Percentiles rank a stretch among this genome's conserved stretches.
phyloP scores from a whole-genome alignment of 2,113 vertebrate species.

The Motacilla alba region DNA sequence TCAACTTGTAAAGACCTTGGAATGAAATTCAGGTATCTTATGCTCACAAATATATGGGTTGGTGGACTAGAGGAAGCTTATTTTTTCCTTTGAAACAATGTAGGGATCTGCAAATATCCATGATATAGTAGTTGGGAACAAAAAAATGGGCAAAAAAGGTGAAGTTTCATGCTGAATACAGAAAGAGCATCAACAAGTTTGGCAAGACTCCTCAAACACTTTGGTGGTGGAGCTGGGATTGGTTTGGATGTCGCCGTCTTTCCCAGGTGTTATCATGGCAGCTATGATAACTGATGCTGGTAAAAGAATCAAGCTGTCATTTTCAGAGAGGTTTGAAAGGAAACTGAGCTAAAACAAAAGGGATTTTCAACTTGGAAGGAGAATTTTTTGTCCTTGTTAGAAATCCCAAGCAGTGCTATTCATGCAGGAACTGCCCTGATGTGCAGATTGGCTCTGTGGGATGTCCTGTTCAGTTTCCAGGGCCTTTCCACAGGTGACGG shows the following conservation, averaged over 20 bases:
- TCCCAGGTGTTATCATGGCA: background rate
- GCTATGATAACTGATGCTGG: background rate
- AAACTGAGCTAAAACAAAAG: background rate
- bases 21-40: background rate
- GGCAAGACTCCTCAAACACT: background rate
- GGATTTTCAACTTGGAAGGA: background rate
- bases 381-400: background rate
- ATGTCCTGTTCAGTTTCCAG: background rate
- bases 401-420: background rate
- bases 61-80: background rate
- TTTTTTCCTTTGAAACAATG: background rate
- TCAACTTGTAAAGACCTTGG: background rate
- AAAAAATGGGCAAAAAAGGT: background rate
- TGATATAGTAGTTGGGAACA: accelerated
- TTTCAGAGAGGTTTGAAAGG: background rate
- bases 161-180: background rate
- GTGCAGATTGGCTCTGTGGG: background rate
- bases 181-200: background rate
- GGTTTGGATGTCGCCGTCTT: background rate
- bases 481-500: background rate
- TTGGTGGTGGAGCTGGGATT: background rate
- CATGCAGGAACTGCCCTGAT: background rate
- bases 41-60: accelerated
- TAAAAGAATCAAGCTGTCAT: background rate
- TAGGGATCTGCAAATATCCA: background rate